Base-by-base conservation (phyloP, 2,888 invertebrate species). In the Anoncus sp. region DNA sequence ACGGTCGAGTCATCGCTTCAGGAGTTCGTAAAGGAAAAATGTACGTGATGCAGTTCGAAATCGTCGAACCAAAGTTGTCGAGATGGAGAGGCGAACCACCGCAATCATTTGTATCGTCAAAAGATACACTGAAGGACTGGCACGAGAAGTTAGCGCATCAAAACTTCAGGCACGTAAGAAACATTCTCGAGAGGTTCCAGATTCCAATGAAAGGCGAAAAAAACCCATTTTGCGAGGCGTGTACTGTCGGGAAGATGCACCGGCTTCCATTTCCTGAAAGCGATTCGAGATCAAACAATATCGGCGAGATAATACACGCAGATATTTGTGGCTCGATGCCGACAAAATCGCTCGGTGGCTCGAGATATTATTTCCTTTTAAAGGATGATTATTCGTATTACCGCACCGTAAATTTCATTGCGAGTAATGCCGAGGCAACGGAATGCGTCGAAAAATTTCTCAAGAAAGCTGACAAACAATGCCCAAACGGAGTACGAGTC, bases 311-410 rank as follows among this genome's bases (percentile, higher is more conserved):
- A 3, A 57, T 82, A 1, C 81, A 82, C 55, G 76, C 76, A 0
- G 82, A 84, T 47, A 27, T 82, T 1, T 79, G 82, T 45, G 82
- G 82, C 3, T 77, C 60, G 1, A 78, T 83, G 78, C 78, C 67
- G 18, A 45, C 51, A 31, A 53, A 24, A 49, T 16, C 43, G 0
- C 14, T 62, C 18, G 71, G 71, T 2, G 43, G 27, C 7, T 60
- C 40, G 16, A 40, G 43, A 51, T 71, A 71, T 14, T 71, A 40
- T 38, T 12, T 51, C 1, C 9, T 38, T 2, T 38, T 71, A 18
- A 53, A 47, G 22, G 62, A 71, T 7, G 71, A 71, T 20, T 49
- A 27, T n/a, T 62, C 60, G 18, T 22, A 40, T 1, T 62, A 31
- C 18, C 27, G 24, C 10, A 16, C 9, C 22, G n/a, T 60, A 16